A percentile compares a stretch with the other conserved stretches of the same genome.
Evolutionary conservation across 2,113 vertebrate species (phyloP).

Genomic region (Athene noctua): DNA sequence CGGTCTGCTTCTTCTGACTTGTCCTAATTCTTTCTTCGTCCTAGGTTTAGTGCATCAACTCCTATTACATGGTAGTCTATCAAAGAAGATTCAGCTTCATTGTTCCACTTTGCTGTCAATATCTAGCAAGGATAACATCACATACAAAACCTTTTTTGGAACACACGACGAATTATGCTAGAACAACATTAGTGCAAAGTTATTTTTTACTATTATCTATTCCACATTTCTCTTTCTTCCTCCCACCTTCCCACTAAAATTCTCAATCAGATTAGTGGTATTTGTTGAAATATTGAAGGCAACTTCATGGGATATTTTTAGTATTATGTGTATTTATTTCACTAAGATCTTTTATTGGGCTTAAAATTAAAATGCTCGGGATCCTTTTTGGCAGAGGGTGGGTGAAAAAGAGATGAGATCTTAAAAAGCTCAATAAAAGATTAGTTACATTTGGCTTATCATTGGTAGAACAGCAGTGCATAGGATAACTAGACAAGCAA

Average conservation of each 20-base stretch:
- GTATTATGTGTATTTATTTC: not conserved
- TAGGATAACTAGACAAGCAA: conserved; percentile 19
- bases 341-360: not conserved
- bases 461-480: not conserved
- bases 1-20: not conserved
- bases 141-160: not conserved
- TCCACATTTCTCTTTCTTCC: not conserved
- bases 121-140: not conserved
- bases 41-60: not conserved
- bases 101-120: not conserved
- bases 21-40: not conserved
- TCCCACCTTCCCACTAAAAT: not conserved
- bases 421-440: conserved; percentile 39
- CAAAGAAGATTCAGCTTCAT: not conserved
- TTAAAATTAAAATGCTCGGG: not conserved
- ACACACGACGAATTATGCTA: not conserved
- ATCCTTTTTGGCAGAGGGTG: not conserved
- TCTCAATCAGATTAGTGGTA: not conserved
- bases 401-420: not conserved
- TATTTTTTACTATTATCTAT: not conserved
- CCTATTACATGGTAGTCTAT: not conserved
- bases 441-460: conserved; percentile 58
- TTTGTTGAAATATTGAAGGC: not conserved
- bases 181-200: not conserved
- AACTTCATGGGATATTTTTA: not conserved